Conservation (phyloP, 2,888 invertebrate species). For the Brassicogethes aeneus region DNA sequence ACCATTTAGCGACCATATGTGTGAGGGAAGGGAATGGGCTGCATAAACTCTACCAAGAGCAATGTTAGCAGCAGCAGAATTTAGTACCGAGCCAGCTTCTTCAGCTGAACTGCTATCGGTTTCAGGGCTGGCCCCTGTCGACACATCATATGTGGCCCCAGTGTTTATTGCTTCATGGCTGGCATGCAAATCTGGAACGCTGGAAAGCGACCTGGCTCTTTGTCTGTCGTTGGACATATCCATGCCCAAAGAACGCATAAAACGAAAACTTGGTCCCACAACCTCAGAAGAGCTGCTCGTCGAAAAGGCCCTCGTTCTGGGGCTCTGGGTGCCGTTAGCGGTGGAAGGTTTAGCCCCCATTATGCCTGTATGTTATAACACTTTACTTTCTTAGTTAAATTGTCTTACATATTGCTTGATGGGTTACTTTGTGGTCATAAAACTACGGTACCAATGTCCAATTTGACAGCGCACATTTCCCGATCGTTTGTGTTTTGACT, state of each 20-base stretch:
- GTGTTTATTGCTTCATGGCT: slow-evolving; percentile 50
- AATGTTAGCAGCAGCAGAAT: slow-evolving; percentile 42
- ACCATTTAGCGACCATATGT: slow-evolving; percentile 90
- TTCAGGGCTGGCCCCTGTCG: slow-evolving; percentile 56
- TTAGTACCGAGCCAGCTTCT: slow-evolving; percentile 43
- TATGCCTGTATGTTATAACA: too few species aligned
- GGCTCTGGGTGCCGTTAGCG: slow-evolving; percentile 66
- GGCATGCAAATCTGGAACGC: slow-evolving; percentile 65
- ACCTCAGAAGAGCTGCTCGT: slow-evolving; percentile 46
- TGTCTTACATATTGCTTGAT: slow-evolving; percentile 20
- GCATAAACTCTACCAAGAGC: slow-evolving; percentile 73
- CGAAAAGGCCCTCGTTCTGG: slow-evolving; percentile 67
- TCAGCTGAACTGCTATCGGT: slow-evolving; percentile 62
- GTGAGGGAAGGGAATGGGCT: slow-evolving; percentile 82
- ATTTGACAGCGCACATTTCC: slow-evolving; percentile 47
- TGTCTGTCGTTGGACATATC: slow-evolving; percentile 70
- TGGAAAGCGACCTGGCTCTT: slow-evolving; percentile 73
- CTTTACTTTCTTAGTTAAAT: not conserved
- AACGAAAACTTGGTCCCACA: slow-evolving; percentile 27
- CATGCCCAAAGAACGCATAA: slow-evolving; percentile 45
- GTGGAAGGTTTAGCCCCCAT: slow-evolving; percentile 86
- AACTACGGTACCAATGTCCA: slow-evolving; percentile 26
- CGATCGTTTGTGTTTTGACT: not conserved
- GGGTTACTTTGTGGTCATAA: slow-evolving; percentile 37
- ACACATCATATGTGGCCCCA: slow-evolving; percentile 52